Conservation (phyloP, 2,797 vertebrate species). For the Coluber constrictor region DNA sequence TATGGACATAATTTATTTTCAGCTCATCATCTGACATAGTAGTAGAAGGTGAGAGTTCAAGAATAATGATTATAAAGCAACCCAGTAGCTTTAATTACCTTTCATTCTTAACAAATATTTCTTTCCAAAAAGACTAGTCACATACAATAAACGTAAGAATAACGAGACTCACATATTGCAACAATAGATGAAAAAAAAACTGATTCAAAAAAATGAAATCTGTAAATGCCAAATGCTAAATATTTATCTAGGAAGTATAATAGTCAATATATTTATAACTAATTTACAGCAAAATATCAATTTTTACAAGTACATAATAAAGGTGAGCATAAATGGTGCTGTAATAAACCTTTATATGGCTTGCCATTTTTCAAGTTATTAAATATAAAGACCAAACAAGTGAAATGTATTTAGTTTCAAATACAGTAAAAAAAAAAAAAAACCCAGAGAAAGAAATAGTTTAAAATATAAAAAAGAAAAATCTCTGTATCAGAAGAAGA, state of each 20-base stretch:
- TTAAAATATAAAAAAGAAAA: background rate
- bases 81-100: background rate
- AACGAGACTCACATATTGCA: background rate
- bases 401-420: background rate
- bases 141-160: background rate
- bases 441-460: background rate
- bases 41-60: background rate
- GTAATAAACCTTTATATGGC: slow-evolving; percentile 8
- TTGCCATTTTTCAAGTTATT: slow-evolving; percentile 1
- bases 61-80: background rate
- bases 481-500: background rate
- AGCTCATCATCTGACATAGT: background rate
- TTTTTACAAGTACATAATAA: slow-evolving; percentile 14
- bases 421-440: background rate
- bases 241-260: slow-evolving; percentile 8
- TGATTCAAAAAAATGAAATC: slow-evolving; percentile 9
- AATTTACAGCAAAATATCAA: too few species aligned
- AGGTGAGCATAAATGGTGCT: background rate
- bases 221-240: background rate
- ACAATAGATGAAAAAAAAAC: background rate
- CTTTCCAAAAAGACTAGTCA: slow-evolving; percentile 7
- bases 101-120: slow-evolving; percentile 1
- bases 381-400: background rate
- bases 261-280: background rate
- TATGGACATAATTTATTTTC: background rate